A percentile compares a stretch with the other conserved stretches of the same genome.
Evolutionary conservation across 2,797 vertebrate species (phyloP).

Genomic region (Sebastes diaconus): DNA sequence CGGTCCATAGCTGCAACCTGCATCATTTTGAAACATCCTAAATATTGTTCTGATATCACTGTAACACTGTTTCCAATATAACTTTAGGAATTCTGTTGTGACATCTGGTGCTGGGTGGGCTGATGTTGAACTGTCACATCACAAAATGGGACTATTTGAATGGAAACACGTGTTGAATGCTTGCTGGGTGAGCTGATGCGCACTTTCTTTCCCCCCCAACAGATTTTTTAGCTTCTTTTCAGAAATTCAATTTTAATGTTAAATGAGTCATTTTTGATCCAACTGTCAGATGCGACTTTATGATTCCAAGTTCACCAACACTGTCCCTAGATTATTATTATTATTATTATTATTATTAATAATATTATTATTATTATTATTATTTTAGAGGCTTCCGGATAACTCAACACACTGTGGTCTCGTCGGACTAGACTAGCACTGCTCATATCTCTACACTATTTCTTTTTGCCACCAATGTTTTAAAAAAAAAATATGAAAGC

Average conservation of each 20-base stretch:
- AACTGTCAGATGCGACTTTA: constrained; percentile 27
- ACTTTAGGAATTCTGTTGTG: neutral
- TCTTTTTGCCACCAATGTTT: constrained; percentile 13
- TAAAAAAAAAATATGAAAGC: constrained; percentile 22
- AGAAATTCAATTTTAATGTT: constrained; percentile 3
- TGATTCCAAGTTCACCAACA: constrained; percentile 34
- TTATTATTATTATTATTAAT: neutral
- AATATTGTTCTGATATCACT: neutral
- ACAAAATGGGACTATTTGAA: neutral
- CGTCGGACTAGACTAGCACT: constrained; percentile 7
- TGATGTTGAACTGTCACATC: neutral
- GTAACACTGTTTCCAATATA: neutral
- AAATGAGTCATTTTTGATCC: neutral
- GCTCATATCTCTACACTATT: constrained; percentile 29
- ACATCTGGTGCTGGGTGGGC: neutral
- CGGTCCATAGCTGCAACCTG: neutral
- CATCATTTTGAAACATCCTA: neutral
- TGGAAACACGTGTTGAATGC: neutral
- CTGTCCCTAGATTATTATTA: neutral
- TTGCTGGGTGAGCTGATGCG: constrained; percentile 15
- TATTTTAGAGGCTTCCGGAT: constrained; percentile 8
- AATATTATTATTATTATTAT: neutral
- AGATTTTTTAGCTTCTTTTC: neutral
- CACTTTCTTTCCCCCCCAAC: constrained; percentile 3
- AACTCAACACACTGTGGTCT: neutral